A percentile compares a stretch with the other conserved stretches of the same genome.
phyloP scores from a whole-genome alignment of 92 coral and sea anemone species.

The Parazoanthus atlanticus region DNA sequence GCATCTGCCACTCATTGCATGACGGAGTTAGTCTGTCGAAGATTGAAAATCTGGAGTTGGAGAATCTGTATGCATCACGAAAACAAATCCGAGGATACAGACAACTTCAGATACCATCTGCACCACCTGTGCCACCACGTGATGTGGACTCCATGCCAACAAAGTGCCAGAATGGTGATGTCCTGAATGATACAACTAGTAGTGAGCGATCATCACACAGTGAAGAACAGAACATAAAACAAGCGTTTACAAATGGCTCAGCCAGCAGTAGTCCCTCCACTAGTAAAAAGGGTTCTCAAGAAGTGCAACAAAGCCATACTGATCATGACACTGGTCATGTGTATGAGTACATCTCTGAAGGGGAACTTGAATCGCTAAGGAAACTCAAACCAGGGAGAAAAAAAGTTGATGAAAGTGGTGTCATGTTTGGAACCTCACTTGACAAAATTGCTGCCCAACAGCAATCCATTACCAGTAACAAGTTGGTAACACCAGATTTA shows the following conservation, averaged over 20 bases:
- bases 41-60: constrained; percentile 78
- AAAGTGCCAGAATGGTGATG: background rate
- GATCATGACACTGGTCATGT: constrained; percentile 29
- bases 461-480: background rate
- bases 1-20: constrained; percentile 80
- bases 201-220: background rate
- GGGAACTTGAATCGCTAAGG: background rate
- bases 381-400: background rate
- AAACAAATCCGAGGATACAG: constrained; percentile 79
- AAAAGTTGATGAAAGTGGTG: background rate
- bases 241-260: background rate
- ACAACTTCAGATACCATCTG: constrained; percentile 51
- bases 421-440: constrained; percentile 1
- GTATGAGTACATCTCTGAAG: constrained; percentile 38
- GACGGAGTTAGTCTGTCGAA: constrained; percentile 79
- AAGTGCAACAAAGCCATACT: background rate
- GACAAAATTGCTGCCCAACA: constrained; percentile 32
- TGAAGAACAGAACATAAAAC: background rate
- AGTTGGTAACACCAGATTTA: background rate
- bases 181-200: background rate
- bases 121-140: constrained; percentile 62
- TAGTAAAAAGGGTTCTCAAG: background rate
- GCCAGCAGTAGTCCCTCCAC: constrained; percentile 13
- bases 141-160: constrained; percentile 15
- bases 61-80: constrained; percentile 85